Conservation (phyloP, 1,140 invertebrate species). For the Pachyrhynchus sulphureomaculatus region DNA sequence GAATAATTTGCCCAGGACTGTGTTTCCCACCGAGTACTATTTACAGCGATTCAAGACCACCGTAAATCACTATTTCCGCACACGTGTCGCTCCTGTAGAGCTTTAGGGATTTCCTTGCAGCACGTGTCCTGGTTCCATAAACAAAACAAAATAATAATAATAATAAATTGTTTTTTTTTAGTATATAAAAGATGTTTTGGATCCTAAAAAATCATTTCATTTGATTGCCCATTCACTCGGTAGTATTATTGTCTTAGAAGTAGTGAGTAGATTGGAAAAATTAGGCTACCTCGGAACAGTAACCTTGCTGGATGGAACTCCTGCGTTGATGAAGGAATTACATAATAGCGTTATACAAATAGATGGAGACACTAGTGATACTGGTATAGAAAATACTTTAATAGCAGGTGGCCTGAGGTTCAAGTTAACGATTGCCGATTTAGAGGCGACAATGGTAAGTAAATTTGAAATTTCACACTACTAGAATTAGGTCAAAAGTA, state of each 20-base stretch:
- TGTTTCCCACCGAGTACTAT: too few species aligned
- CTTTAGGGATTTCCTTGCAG: too few species aligned
- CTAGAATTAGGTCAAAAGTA: too few species aligned
- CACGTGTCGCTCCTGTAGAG: too few species aligned
- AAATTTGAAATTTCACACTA: too few species aligned
- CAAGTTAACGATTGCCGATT: neutral
- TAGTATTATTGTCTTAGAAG: constrained; percentile 56
- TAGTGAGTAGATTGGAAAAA: constrained; percentile 58
- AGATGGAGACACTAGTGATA: neutral
- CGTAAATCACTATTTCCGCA: too few species aligned
- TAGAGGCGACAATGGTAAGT: too few species aligned
- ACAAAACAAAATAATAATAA: neutral
- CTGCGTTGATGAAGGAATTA: constrained; percentile 35
- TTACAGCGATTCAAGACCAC: too few species aligned
- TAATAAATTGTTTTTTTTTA: neutral
- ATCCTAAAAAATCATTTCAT: too few species aligned
- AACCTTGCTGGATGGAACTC: constrained; percentile 60
- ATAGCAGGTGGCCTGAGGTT: neutral
- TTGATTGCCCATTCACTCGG: constrained; percentile 69
- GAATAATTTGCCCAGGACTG: too few species aligned
- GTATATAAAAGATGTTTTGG: neutral
- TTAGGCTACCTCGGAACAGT: constrained; percentile 57
- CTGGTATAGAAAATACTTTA: neutral
- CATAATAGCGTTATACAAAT: too few species aligned
- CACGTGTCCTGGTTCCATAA: too few species aligned